A percentile compares a stretch with the other conserved stretches of the same genome.
These are phyloP conservation scores for Boloria selene DNA, from an alignment of 2,888 invertebrate species.

Conservation along the genomic window DNA sequence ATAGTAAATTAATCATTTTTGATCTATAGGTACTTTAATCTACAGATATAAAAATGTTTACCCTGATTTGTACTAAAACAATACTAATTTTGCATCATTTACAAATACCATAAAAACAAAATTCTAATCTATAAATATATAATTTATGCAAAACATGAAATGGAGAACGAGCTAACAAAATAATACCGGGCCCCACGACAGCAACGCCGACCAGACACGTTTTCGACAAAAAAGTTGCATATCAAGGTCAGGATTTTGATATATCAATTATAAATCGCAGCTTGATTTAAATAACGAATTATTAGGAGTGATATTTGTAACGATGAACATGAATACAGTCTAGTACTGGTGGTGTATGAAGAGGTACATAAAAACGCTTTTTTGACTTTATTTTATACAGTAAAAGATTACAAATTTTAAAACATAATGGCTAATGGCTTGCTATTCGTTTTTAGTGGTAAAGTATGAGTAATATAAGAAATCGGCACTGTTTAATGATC, in stretches of 20 bases:
- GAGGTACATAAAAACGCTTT: too few species aligned
- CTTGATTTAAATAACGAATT: conserved; percentile 34
- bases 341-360: too few species aligned
- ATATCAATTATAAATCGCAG: conserved; percentile 43
- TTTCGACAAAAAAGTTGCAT: conserved; percentile 44
- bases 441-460: too few species aligned
- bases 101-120: conserved; percentile 7
- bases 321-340: too few species aligned
- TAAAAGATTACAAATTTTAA: too few species aligned
- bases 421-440: too few species aligned
- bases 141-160: conserved; percentile 33
- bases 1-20: neutral
- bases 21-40: too few species aligned
- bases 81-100: neutral
- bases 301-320: neutral
- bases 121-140: conserved; percentile 18
- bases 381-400: too few species aligned
- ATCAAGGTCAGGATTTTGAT: conserved; percentile 46
- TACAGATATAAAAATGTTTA: neutral
- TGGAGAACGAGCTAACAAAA: conserved; percentile 25
- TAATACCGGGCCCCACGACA: conserved; percentile 39
- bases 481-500: too few species aligned
- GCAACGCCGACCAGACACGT: conserved; percentile 38
- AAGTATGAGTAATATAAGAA: too few species aligned
- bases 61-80: too few species aligned